phyloP scores from a whole-genome alignment of 2,888 invertebrate species.

The Acholoe squamosa region DNA sequence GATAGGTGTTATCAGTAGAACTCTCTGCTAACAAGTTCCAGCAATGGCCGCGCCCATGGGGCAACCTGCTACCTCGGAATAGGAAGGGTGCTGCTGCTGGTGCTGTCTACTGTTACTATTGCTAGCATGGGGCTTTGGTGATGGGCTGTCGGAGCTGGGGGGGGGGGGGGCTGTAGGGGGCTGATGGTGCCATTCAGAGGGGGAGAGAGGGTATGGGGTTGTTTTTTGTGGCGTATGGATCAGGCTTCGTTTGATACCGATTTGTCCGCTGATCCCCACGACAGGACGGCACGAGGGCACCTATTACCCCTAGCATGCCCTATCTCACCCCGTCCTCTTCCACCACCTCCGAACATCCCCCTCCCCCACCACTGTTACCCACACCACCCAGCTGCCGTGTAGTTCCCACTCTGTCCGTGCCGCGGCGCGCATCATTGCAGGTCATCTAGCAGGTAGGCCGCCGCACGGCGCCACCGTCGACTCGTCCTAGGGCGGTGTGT shows the following conservation, averaged over 20 bases:
- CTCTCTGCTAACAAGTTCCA: too few species aligned
- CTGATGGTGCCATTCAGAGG: neutral
- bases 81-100: neutral
- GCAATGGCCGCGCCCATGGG: too few species aligned
- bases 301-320: conserved; percentile 9
- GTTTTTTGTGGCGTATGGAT: conserved; percentile 1
- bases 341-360: neutral
- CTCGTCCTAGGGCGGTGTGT: neutral
- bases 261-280: neutral
- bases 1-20: too few species aligned
- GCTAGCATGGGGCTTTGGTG: conserved; percentile 16
- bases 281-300: neutral
- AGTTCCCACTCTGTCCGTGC: neutral
- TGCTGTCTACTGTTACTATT: neutral
- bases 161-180: neutral
- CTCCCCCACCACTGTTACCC: neutral
- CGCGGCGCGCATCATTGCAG: conserved; percentile 32
- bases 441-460: conserved; percentile 44
- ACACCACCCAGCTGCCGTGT: neutral
- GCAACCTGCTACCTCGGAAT: too few species aligned
- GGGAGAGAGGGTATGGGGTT: neutral
- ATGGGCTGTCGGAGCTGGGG: neutral
- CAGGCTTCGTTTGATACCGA: conserved; percentile 39
- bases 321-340: neutral
- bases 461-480: neutral